Evolutionary conservation across 1,140 invertebrate species (phyloP), one percentile per base, ranked within the genome.

Genomic region (Helicoverpa armigera): DNA sequence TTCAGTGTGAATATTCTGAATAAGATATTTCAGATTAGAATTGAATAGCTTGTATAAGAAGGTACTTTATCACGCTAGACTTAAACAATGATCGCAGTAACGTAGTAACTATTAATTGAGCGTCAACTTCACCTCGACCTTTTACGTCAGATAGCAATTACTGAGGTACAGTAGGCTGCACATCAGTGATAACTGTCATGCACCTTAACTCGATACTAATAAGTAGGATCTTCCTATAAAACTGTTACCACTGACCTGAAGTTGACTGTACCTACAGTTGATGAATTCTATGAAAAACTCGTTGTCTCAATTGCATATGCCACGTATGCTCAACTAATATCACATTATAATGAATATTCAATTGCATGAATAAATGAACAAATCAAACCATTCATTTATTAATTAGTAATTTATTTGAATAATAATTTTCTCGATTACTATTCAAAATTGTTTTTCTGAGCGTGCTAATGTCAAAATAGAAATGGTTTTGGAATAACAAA

Each of bases 11-110:
- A 35, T n/a, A 67, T 67, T 67, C 2, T 43, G 7, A 16, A n/a
- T 16, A n/a, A 50, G 65, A 69, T n/a, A 65, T 65, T 65, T 12
- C 35, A 65, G 35, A 48, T 16, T 7, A 23, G 65, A 69, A 61
- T 61, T 13, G 12, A 61, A 31, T 31, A 18, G 5, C 58, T 50
- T 69, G 18, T 18, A 69, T 69, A 23, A 18, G 16, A 23, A 16
- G 14, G 9, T 12, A 18, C 31, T 54, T 53, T 72, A 53, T 72
- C 13, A 31, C 5, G 48, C 69, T 54, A 13, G 50, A 65, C 43
- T 78, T 48, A 18, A 69, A 29, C 50, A 73, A 58, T 73, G 31
- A 73, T 43, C 31, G 18, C 70, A 43, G 70, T 56, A 56, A 73
- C 31, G 18, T 53, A 43, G 70, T 56, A 56, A 73, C 53, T 11